Base-by-base conservation (phyloP, 2,113 vertebrate genomes). In the Silurus asotus region DNA sequence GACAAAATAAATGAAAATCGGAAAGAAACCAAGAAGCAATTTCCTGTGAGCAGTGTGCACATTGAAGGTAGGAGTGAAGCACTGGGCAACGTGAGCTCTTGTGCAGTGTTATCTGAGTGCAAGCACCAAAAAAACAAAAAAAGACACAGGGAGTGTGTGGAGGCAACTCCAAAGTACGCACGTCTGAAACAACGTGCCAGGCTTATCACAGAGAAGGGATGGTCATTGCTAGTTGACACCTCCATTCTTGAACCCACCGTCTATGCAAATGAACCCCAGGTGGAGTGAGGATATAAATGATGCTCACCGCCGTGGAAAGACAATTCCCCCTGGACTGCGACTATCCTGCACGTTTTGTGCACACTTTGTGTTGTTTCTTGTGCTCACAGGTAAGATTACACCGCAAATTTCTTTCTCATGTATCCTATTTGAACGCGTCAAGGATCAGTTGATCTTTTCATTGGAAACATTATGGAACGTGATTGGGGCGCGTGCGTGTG, bases 211-310 rank as follows among this genome's bases (percentile, higher is more conserved):
- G 37, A 79, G 59, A 86, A 87, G 92, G 92, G 90, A 88, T 91
- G 91, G 90, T 86, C 88, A 88, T 81, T 25, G 65, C 8, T 72
- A 48, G 87, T 88, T 92, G 89, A 92, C 92, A 91, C 93, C 93
- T 92, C 89, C 89, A 88, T 88, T 85, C 79, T 28, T 70, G 83
- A 76, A 86, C 19, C 82, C 90, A 89, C 87, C 86, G 75, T 88
- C 9, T 88, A 85, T 83, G 79, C 92, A 89, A 92, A 92, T 91
- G 88, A 90, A 88, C 87, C 81, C 81, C 87, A 88, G 85, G 80
- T 87, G 67, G 64, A 14, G 62, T 5, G 15, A 7, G 8, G 81
- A 48, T 93, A 93, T 94, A 95, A 93, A 95, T 93, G 92, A 92
- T 89, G 89, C 56, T 64, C 81, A 8, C 8, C 56, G 45, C 51